These are phyloP conservation scores for Bovichtus diacanthus DNA, from an alignment of 2,797 vertebrate species.

Conservation along the genomic window DNA sequence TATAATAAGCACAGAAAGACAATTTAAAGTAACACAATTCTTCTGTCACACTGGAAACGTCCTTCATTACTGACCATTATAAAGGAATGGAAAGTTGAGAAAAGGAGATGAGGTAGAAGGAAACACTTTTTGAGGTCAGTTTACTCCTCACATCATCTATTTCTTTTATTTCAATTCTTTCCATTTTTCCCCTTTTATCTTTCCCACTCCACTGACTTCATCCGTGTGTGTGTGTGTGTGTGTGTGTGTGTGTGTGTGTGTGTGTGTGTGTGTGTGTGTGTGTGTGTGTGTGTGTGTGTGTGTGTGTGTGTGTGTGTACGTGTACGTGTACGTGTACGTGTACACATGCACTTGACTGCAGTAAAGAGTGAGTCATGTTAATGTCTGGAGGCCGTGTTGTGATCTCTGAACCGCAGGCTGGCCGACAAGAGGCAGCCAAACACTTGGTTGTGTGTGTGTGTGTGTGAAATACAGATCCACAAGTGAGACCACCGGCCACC, in stretches of 20 bases:
- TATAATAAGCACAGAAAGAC: neutral
- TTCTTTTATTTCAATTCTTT: conserved; percentile 3
- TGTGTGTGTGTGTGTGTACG: neutral
- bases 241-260: neutral
- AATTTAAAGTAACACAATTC: conserved; percentile 15
- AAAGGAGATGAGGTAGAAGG: conserved; percentile 14
- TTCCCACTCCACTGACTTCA: conserved; percentile 29
- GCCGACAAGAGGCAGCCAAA: conserved; percentile 61
- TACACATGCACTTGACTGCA: conserved; percentile 40
- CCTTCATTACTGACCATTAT: conserved; percentile 15
- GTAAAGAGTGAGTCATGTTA: conserved; percentile 67
- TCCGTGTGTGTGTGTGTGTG: conserved; percentile 22
- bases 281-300: conserved; percentile 17
- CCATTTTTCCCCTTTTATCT: conserved; percentile 19
- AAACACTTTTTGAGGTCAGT: conserved; percentile 28
- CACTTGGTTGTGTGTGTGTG: conserved; percentile 63
- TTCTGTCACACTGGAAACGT: neutral
- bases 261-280: neutral
- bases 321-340: neutral
- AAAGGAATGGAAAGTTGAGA: conserved; percentile 32
- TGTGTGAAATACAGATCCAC: conserved; percentile 34
- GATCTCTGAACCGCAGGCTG: conserved; percentile 76
- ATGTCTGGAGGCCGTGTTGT: conserved; percentile 73
- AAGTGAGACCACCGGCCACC: conserved; percentile 61
- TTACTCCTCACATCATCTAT: conserved; percentile 44